These are phyloP conservation scores for Macquaria australasica DNA, from an alignment of 2,113 vertebrate genomes.

Conservation along the genomic window DNA sequence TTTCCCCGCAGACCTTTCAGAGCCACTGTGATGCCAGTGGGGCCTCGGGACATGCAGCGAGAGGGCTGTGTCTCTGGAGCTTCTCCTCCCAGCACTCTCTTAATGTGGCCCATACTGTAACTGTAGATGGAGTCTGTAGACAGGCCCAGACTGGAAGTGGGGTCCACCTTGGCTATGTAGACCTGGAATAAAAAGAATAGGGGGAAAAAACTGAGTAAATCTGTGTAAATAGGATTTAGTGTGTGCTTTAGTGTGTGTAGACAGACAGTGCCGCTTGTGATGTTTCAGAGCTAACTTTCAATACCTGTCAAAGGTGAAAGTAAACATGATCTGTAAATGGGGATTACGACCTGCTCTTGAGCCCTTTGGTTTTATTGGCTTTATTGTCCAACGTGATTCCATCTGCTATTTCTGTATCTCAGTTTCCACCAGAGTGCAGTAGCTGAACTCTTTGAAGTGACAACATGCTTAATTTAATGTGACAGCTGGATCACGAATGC, in stretches of 20 bases:
- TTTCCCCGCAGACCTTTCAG: slow-evolving; percentile 90
- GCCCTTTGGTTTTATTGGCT: not conserved
- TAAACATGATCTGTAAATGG: not conserved
- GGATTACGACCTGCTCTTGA: not conserved
- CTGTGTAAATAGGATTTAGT: too few species aligned
- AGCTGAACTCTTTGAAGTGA: slow-evolving; percentile 3
- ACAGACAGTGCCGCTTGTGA: too few species aligned
- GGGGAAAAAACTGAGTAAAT: not conserved
- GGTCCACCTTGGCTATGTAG: slow-evolving; percentile 95
- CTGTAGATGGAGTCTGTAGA: slow-evolving; percentile 93
- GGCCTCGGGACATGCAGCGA: slow-evolving; percentile 88
- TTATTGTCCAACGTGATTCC: not conserved
- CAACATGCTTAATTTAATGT: slow-evolving; percentile 17
- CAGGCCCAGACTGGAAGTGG: slow-evolving; percentile 91
- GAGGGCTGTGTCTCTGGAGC: slow-evolving; percentile 90
- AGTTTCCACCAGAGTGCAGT: not conserved
- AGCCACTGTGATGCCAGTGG: slow-evolving; percentile 85
- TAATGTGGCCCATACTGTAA: slow-evolving; percentile 94
- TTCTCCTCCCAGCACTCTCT: slow-evolving; percentile 90
- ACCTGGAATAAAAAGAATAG: slow-evolving; percentile 81
- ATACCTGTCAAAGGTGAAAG: not conserved
- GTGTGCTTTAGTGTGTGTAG: too few species aligned
- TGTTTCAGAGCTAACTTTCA: not conserved
- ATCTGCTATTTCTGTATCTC: not conserved
- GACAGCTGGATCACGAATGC: slow-evolving; percentile 24